Evolutionary conservation across 2,797 vertebrate species (phyloP), one percentile per base, ranked within the genome.

Genomic region (Manis javanica): DNA sequence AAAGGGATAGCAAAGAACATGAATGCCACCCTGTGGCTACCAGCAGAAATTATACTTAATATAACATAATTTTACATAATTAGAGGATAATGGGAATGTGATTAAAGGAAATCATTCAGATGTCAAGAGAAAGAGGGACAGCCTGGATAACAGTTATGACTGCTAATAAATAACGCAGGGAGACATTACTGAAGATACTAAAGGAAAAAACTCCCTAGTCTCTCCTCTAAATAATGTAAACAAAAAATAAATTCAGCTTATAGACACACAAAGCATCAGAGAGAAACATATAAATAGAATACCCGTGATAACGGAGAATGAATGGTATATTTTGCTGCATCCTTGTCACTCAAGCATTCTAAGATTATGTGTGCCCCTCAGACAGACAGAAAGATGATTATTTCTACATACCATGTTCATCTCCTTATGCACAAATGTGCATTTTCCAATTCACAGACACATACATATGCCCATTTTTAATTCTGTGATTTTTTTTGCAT

Each of bases 1-100:
- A 98, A 98, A 98, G 97, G 94, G 96, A 16, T 97, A 94, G 97
- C 96, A 31, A 98, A 98, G 98, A 98, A 93, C 98, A 91, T 88
- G 87, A 98, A 98, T 98, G 98, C 99, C 99, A 99, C 98, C 98
- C 95, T 98, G 98, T 99, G 99, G 98, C 91, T 98, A 91, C 87
- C 82, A 93, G 42, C 89, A 97, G 98, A 98, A 98, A 97, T 96
- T 95, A 98, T 97, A 96, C 84, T 91, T 97, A 98, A 96, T 63
- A 31, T 69, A 69, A 93, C 16, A 19, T 95, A 87, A 93, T 71
- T 74, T 91, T 97, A 83, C 46, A 94, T 98, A 98, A 98, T 98
- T 98, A 97, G 92, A 97, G 82, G 71, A 88, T 96, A 98, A 98
- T 98, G 96, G 81, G 66, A 87, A 72, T 79, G 63, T 95, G 96